phyloP scores from a whole-genome alignment of 2,797 vertebrate genomes.

The Lagocephalus sceleratus region DNA sequence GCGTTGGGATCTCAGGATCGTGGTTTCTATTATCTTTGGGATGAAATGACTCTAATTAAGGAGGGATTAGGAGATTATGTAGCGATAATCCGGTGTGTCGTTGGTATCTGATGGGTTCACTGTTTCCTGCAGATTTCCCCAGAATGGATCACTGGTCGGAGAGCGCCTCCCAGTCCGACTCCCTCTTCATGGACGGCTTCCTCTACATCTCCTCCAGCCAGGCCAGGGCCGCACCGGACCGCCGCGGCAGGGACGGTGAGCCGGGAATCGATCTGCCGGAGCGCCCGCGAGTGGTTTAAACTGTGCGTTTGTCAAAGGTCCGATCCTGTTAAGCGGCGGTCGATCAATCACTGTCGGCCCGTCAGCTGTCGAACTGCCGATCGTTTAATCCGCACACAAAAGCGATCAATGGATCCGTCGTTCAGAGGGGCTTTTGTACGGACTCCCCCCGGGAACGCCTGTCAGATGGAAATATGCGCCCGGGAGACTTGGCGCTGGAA shows the following conservation, averaged over 20 bases:
- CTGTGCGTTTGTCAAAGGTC: constrained; percentile 53
- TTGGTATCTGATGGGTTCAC: background rate
- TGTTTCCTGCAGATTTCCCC: constrained; percentile 81
- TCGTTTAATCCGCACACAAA: constrained; percentile 59
- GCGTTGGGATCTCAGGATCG: no score
- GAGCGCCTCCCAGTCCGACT: constrained; percentile 68
- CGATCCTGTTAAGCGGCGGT: constrained; percentile 51
- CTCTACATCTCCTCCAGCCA: constrained; percentile 82
- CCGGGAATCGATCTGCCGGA: constrained; percentile 49
- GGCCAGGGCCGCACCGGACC: constrained; percentile 78
- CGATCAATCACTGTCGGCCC: constrained; percentile 61
- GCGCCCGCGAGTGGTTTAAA: constrained; percentile 50
- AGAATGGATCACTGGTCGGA: constrained; percentile 77
- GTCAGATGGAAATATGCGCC: constrained; percentile 36
- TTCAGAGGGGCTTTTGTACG: constrained; percentile 30
- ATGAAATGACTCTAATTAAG: no score
- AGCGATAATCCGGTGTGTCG: no score
- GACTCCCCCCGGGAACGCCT: constrained; percentile 27
- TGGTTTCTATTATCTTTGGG: no score
- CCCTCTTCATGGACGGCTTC: constrained; percentile 89
- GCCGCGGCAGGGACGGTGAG: constrained; percentile 88
- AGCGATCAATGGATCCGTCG: constrained; percentile 58
- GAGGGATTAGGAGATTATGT: no score
- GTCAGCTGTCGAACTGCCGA: constrained; percentile 60
- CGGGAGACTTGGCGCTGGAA: constrained; percentile 16